Conservation (phyloP, 2,113 vertebrate species). For the Morphnarchus princeps region DNA sequence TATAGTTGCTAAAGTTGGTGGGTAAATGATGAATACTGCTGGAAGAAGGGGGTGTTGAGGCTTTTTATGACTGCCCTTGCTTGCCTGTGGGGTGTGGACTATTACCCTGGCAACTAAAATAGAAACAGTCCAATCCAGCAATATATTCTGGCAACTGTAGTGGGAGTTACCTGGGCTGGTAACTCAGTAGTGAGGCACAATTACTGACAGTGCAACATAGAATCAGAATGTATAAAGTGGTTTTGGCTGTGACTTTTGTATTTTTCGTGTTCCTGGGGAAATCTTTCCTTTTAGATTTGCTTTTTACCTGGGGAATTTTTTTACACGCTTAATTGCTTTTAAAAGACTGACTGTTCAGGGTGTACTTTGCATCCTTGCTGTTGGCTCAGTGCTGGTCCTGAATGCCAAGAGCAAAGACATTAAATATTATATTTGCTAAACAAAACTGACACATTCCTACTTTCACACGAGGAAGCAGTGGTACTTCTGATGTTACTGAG, state of each 20-base stretch:
- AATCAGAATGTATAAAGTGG: background rate
- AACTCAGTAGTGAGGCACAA: background rate
- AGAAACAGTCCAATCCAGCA: background rate
- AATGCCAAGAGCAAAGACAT: constrained; percentile 53
- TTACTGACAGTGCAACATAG: background rate
- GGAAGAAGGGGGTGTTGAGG: background rate
- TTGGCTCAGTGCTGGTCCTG: background rate
- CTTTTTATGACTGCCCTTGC: background rate
- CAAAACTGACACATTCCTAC: constrained; percentile 71
- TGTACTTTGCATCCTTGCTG: constrained; percentile 14
- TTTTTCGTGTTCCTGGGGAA: background rate
- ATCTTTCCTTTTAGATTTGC: background rate
- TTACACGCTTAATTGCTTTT: background rate
- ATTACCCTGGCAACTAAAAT: background rate
- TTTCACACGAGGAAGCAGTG: constrained; percentile 54
- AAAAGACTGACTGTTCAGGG: background rate
- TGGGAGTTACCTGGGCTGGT: background rate
- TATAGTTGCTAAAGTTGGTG: background rate
- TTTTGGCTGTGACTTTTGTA: background rate
- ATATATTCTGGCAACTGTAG: background rate
- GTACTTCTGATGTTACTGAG: constrained; percentile 64
- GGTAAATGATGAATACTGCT: background rate
- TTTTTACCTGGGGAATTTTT: background rate
- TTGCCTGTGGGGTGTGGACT: background rate
- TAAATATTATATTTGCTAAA: constrained; percentile 74